phyloP scores from a whole-genome alignment of 2,797 vertebrate genomes.

The Odontamblyopus rebecca region DNA sequence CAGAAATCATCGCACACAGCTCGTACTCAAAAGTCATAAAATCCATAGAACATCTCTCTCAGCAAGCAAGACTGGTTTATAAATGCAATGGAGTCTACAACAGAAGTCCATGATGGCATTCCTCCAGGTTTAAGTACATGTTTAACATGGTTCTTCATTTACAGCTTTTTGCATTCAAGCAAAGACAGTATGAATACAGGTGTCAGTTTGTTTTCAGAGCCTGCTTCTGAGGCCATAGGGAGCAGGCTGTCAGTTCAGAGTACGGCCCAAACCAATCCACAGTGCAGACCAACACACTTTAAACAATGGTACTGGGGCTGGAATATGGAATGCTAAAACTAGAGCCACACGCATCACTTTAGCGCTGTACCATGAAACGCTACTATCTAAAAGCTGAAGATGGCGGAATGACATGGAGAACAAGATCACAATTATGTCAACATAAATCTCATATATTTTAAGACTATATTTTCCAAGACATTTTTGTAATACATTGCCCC shows the following conservation, averaged over 20 bases:
- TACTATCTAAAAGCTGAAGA: background rate
- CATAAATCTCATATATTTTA: conserved; percentile 9
- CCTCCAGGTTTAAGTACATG: conserved; percentile 83
- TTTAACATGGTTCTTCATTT: conserved; percentile 85
- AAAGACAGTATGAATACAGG: conserved; percentile 79
- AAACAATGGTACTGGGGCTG: conserved; percentile 88
- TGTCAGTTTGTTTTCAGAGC: conserved; percentile 69
- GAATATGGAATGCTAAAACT: background rate
- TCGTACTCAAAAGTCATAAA: conserved; percentile 62
- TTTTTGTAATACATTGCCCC: background rate
- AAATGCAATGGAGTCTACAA: conserved; percentile 57
- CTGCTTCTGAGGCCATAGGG: conserved; percentile 63
- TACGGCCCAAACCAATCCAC: conserved; percentile 43
- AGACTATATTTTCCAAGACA: conserved; percentile 3
- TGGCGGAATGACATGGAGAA: background rate
- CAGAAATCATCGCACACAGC: conserved; percentile 61
- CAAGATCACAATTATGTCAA: background rate
- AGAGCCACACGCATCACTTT: background rate
- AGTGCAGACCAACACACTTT: conserved; percentile 81
- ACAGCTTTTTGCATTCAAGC: conserved; percentile 78
- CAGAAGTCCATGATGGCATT: conserved; percentile 80
- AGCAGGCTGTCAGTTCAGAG: conserved; percentile 66
- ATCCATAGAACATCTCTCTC: conserved; percentile 68
- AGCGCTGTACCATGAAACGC: background rate
- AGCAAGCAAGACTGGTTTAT: conserved; percentile 65